Percentiles rank a stretch among this genome's conserved stretches.
Evolutionary conservation across 2,113 vertebrate species (phyloP).

Genomic region (Condylura cristata): DNA sequence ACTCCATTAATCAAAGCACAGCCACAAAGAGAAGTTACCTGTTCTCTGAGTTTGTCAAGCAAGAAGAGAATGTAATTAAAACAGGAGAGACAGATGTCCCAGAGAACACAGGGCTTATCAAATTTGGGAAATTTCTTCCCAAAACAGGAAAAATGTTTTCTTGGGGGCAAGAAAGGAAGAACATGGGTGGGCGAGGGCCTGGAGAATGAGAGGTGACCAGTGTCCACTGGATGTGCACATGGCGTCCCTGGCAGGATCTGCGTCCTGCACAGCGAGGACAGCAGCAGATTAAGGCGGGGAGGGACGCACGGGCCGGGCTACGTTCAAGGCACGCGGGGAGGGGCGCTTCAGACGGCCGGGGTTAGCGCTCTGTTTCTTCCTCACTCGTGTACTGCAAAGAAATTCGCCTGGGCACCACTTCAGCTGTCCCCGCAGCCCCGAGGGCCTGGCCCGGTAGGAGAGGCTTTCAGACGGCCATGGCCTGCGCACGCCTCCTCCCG

Average conservation of each 20-base stretch:
- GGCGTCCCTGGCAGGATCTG: rapidly evolving
- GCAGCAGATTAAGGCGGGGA: not conserved
- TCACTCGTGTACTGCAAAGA: not conserved
- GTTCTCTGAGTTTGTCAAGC: not conserved
- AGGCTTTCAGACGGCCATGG: too few relatives aligned
- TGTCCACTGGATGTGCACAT: rapidly evolving
- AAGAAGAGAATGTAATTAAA: not conserved
- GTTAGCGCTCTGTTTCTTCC: not conserved
- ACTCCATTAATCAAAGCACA: not conserved
- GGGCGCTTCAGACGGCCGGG: too few relatives aligned
- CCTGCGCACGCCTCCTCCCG: rapidly evolving
- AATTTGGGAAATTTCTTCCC: not conserved
- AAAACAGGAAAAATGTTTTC: not conserved
- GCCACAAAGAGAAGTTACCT: not conserved
- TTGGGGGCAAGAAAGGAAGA: not conserved
- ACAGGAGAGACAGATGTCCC: not conserved
- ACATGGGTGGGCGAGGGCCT: not conserved
- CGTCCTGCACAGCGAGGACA: rapidly evolving
- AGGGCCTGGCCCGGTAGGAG: too few relatives aligned
- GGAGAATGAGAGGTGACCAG: not conserved
- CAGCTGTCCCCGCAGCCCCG: not conserved
- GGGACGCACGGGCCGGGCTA: not conserved
- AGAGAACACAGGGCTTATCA: not conserved
- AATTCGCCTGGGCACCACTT: not conserved
- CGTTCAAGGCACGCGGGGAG: not conserved